phyloP scores from a whole-genome alignment of 2,113 vertebrate genomes.

The Epinephelus fuscoguttatus region DNA sequence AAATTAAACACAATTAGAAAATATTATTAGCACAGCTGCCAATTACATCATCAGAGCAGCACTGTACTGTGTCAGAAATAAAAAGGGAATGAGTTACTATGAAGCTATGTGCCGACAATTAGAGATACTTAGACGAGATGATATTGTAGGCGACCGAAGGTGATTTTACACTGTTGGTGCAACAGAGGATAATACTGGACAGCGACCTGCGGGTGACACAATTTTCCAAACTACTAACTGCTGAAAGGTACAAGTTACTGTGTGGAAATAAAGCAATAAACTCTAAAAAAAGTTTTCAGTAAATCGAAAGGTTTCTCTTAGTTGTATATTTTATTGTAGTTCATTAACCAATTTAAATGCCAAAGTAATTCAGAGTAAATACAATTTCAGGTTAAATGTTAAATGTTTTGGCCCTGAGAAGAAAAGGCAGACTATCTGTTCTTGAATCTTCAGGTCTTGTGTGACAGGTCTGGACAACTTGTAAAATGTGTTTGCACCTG shows the following conservation, averaged over 20 bases:
- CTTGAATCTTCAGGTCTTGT: neutral
- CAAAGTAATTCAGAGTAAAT: neutral
- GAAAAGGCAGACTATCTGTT: no score
- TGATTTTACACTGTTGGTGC: no score
- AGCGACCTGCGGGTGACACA: no score
- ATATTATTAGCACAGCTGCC: no score
- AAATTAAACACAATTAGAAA: no score
- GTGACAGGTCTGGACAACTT: neutral
- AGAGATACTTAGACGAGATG: neutral
- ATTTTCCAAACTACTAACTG: no score
- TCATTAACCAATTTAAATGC: no score
- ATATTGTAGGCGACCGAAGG: neutral
- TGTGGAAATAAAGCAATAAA: neutral
- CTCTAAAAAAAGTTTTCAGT: neutral
- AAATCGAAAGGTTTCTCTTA: neutral
- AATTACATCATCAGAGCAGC: no score
- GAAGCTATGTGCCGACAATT: neutral
- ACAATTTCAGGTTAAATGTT: neutral
- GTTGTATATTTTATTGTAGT: neutral
- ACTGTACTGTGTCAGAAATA: neutral
- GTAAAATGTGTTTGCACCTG: neutral
- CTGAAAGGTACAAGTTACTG: neutral
- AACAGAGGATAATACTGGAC: no score
- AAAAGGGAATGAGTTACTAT: neutral
- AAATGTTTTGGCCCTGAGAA: neutral